Evolutionary conservation across 2,888 invertebrate species (phyloP).

Genomic region (Rhyacophila evoluta): DNA sequence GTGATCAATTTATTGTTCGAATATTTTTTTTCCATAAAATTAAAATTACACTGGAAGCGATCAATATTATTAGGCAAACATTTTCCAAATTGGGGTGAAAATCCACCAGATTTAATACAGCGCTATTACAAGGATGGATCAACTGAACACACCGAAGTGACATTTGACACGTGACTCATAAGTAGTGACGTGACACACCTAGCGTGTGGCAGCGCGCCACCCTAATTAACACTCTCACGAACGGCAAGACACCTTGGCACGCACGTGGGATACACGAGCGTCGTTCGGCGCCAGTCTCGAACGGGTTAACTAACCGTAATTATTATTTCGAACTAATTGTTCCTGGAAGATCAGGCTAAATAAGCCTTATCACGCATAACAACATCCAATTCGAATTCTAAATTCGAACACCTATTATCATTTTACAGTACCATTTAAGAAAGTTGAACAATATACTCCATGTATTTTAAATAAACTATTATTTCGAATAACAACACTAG

Average conservation of each 20-base stretch:
- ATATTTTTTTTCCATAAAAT: too few species aligned
- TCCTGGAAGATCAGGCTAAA: background rate
- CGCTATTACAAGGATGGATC: background rate
- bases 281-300: background rate
- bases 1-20: too few species aligned
- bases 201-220: background rate
- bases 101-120: too few species aligned
- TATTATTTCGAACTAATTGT: background rate
- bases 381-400: background rate
- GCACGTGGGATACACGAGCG: background rate
- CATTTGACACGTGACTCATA: background rate
- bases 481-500: too few species aligned
- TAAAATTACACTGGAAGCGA: too few species aligned
- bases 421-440: background rate
- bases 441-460: too few species aligned
- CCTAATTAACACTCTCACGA: conserved; percentile 8
- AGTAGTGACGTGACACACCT: background rate
- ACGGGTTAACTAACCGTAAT: background rate
- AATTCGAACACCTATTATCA: background rate
- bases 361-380: background rate
- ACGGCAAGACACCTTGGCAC: background rate
- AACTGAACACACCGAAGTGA: background rate
- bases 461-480: too few species aligned
- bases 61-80: too few species aligned
- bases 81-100: too few species aligned